Conservation (phyloP, 2,888 invertebrate genomes). For the Dasypolia templi region DNA sequence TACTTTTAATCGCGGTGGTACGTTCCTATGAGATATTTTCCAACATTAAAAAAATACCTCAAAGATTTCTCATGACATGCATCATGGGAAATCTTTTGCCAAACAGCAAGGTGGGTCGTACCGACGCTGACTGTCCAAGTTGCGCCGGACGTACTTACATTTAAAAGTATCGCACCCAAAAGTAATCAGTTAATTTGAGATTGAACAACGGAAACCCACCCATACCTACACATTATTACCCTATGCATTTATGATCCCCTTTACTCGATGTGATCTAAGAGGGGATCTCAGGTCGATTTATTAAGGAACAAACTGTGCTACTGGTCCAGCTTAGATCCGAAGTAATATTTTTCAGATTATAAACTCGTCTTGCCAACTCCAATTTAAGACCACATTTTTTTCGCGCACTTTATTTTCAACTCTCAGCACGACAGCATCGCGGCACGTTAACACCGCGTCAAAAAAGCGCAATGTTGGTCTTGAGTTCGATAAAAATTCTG, state of each 20-base stretch:
- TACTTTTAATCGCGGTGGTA: neutral
- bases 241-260: constrained; percentile 22
- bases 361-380: neutral
- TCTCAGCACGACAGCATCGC: too few relatives aligned
- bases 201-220: neutral
- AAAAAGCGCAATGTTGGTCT: too few relatives aligned
- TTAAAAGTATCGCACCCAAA: constrained; percentile 11
- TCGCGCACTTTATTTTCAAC: too few relatives aligned
- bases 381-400: too few relatives aligned
- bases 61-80: too few relatives aligned
- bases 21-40: too few relatives aligned
- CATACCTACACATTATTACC: too few relatives aligned
- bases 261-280: neutral
- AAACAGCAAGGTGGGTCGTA: neutral
- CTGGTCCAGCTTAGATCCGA: neutral
- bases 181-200: constrained; percentile 35
- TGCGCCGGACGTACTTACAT: neutral
- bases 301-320: neutral
- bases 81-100: neutral
- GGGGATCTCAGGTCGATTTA: constrained; percentile 21
- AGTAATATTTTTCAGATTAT: neutral
- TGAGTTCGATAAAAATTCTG: too few relatives aligned
- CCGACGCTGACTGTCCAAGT: neutral
- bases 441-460: too few relatives aligned
- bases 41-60: neutral